Percentiles rank a stretch among this genome's conserved stretches.
phyloP scores from a whole-genome alignment of 2,888 invertebrate genomes.

The Philonicus albiceps region DNA sequence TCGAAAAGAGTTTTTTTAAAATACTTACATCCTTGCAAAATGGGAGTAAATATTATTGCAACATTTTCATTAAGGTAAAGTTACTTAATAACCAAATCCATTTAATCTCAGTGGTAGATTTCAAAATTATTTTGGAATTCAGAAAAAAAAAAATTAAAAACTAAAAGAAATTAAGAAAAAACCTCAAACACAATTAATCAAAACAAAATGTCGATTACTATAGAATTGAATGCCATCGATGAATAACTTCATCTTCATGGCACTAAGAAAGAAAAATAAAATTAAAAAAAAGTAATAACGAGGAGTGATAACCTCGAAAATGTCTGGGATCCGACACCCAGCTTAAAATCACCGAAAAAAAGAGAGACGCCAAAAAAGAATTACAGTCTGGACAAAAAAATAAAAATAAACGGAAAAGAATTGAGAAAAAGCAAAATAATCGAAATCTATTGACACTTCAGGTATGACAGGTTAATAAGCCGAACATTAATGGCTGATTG shows the following conservation, averaged over 20 bases:
- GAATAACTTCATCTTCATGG: slow-evolving; percentile 28
- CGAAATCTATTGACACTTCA: slow-evolving; percentile 48
- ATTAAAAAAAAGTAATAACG: neutral
- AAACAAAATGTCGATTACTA: slow-evolving; percentile 11
- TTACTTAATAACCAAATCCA: neutral
- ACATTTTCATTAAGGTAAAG: neutral
- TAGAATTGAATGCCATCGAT: neutral
- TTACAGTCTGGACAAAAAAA: neutral
- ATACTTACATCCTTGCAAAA: no score
- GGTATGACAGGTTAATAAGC: slow-evolving; percentile 48
- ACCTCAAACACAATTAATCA: slow-evolving; percentile 34
- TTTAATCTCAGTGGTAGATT: neutral
- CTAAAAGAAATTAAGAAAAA: neutral
- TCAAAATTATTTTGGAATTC: neutral
- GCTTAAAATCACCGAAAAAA: neutral
- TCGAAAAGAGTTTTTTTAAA: no score
- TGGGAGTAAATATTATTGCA: no score
- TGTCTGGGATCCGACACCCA: neutral
- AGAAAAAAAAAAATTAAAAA: neutral
- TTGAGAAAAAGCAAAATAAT: slow-evolving; percentile 7
- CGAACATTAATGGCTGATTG: slow-evolving; percentile 45
- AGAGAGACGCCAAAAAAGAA: neutral
- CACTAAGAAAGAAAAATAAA: neutral
- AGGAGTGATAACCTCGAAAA: neutral
- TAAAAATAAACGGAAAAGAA: neutral